Evolutionary conservation across 2,888 invertebrate species (phyloP), one percentile per base, ranked within the genome.

Genomic region (Prionchulus punctatus): DNA sequence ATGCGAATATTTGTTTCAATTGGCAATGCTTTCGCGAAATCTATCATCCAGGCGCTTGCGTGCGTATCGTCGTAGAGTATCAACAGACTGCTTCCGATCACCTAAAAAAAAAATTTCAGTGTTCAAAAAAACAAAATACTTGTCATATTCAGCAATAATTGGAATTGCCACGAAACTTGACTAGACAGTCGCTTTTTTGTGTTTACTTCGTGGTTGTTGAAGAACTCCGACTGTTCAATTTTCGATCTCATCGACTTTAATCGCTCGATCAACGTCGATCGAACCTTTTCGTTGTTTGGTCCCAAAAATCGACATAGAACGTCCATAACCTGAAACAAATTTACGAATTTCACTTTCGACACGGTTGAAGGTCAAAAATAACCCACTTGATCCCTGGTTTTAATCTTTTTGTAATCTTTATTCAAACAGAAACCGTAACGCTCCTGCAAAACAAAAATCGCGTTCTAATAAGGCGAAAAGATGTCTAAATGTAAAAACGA

Each of bases 11-110:
- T n/a, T n/a, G n/a, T n/a, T n/a, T n/a, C n/a, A 50, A 91, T 76
- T 54, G 79, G 78, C 55, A 84, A 79, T 0, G 90, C 89, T 71
- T 96, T 96, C 51, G 91, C 92, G 71, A 96, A 96, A 72, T 96
- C 96, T 60, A 96, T 96, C 63, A 96, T 78, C 94, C 94, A 96
- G 4, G 84, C 88, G 27, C 90, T 90, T 36, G 85, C 85, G 66
- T 84, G 83, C 59, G 81, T 80, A 58, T 84, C 81, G 70, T 96
- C 94, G 71, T 89, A 89, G 60, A 94, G 85, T 66, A 96, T 83
- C 67, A 96, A 84, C 63, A 94, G 81, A 72, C 90, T 90, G 73
- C 90, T 90, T 31, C 89, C 88, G 66, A 90, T 83, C 58, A 92
- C 81, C 81, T 82, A 67, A 23, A 71, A 56, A n/a, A n/a, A n/a